phyloP scores from a whole-genome alignment of 2,113 vertebrate genomes.

The Pelusios castaneus region DNA sequence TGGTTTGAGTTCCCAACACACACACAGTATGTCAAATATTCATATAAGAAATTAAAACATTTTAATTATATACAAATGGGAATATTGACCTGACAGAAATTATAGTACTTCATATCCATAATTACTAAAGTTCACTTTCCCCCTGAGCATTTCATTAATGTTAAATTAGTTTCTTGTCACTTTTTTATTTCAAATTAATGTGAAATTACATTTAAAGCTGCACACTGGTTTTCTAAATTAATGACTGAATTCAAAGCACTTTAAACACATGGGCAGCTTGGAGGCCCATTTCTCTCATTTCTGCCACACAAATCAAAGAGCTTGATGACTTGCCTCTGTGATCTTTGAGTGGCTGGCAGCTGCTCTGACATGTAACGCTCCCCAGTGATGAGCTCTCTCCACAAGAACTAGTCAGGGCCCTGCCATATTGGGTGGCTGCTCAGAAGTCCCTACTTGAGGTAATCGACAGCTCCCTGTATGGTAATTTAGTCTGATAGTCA shows the following conservation, averaged over 20 bases:
- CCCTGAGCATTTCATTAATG: not conserved
- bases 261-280: not conserved
- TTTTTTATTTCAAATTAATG: not conserved
- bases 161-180: not conserved
- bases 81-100: not conserved
- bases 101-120: not conserved
- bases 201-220: not conserved
- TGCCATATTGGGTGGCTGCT: not conserved
- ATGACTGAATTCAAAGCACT: not conserved
- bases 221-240: not conserved
- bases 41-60: not conserved
- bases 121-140: not conserved
- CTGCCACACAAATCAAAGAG: not conserved
- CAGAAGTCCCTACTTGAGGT: not conserved
- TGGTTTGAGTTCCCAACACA: not conserved
- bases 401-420: fast-evolving
- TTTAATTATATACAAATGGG: not conserved
- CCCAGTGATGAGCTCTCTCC: not conserved
- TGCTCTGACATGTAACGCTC: not conserved
- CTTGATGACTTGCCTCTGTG: not conserved
- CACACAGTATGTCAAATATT: not conserved
- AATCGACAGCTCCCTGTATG: not conserved
- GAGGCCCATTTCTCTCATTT: not conserved
- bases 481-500: not conserved
- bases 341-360: not conserved